Evolutionary conservation across 2,888 invertebrate species (phyloP), one percentile per base, ranked within the genome.

Genomic region (Aphidius colemani): DNA sequence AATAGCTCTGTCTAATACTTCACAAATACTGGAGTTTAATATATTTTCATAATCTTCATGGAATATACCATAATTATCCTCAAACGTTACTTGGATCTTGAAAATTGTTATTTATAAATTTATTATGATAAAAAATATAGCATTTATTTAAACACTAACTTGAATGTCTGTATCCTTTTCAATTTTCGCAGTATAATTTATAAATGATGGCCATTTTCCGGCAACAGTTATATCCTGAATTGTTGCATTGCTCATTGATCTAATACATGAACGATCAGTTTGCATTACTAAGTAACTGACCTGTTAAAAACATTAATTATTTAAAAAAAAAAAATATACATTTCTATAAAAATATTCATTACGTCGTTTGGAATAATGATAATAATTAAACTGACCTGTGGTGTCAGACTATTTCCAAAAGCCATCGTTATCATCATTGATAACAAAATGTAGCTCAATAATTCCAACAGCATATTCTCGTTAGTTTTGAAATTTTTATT

Each of bases 31-130:
- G 13, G 63, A 56, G 39, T 44, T 55, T 2, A 30, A 30, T 30
- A 40, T 59, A 5, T 45, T 44, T 13, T 59, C 48, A 11, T 45
- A 51, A 6, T 43, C 59, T 43, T 51, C n/a, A 7, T 41, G 30
- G 49, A 60, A n/a, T 11, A 61, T 13, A 5, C 56, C 46, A 43
- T 48, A 59, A 11, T 46, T 39, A 0, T 57, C 61, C 10, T 13
- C 55, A 44, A 64, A 63, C 50, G 64, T 53, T 11, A 66, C 53
- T 11, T 63, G 58, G 8, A 68, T 55, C 66, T 67, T 45, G 6
- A 48, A 13, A 5, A 10, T 9, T 53, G 53, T 49, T 13, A 57
- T 30, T 8, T n/a, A 45, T 11, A 40, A 7, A 56, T 48, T 11
- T 9, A 13, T n/a, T 10, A 9, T 9, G n/a, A 30, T 18, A 53